phyloP scores from a whole-genome alignment of 2,888 invertebrate species.

The Synanthedon myopaeformis region DNA sequence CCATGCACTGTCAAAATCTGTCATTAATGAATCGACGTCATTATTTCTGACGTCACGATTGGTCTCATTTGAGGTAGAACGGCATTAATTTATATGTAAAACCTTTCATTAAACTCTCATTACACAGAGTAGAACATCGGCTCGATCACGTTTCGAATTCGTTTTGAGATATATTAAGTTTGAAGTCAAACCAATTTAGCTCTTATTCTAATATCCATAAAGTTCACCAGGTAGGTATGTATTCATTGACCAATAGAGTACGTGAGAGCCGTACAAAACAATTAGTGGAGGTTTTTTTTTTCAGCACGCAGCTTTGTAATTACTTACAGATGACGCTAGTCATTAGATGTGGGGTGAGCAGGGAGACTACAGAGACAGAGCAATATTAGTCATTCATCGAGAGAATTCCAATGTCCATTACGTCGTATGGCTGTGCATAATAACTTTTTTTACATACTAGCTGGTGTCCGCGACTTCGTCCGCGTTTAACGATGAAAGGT shows the following conservation, averaged over 20 bases:
- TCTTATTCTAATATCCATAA: too few relatives aligned
- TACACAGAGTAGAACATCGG: constrained; percentile 6
- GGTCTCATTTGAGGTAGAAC: background rate
- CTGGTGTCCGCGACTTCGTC: too few relatives aligned
- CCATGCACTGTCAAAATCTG: too few relatives aligned
- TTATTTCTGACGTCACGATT: too few relatives aligned
- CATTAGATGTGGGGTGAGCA: constrained; percentile 28
- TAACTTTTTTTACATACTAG: too few relatives aligned
- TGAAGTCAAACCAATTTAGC: too few relatives aligned
- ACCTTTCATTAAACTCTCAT: constrained; percentile 15
- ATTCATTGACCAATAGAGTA: constrained; percentile 7
- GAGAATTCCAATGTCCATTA: background rate
- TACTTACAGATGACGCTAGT: constrained; percentile 52
- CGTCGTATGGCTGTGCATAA: too few relatives aligned
- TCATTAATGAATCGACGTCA: too few relatives aligned
- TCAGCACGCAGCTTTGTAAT: constrained; percentile 43
- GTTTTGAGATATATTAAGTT: too few relatives aligned
- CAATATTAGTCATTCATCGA: background rate
- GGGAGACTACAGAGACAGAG: background rate
- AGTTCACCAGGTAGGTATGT: too few relatives aligned
- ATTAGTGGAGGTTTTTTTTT: constrained; percentile 42
- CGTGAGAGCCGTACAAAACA: constrained; percentile 39
- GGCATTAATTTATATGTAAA: constrained; percentile 9
- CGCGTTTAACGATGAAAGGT: too few relatives aligned
- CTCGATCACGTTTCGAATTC: constrained; percentile 4